Percentiles rank a stretch among this genome's conserved stretches.
phyloP scores from a whole-genome alignment of 2,113 vertebrate species.

The Rissa tridactyla region DNA sequence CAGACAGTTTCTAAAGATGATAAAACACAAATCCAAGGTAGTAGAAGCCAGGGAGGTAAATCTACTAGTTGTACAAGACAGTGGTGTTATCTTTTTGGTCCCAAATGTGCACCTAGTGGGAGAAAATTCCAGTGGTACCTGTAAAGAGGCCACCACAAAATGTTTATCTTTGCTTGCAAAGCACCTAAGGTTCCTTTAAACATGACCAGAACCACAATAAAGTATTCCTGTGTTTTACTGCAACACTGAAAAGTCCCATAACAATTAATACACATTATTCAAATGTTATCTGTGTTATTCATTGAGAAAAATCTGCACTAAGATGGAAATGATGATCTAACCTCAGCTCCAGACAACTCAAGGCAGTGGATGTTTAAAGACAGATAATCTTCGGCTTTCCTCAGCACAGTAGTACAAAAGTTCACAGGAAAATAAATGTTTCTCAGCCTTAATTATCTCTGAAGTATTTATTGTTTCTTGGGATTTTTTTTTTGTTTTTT shows the following conservation, averaged over 20 bases:
- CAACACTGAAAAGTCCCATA: neutral
- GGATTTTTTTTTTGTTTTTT: neutral
- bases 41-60: neutral
- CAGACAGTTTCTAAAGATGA: neutral
- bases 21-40: neutral
- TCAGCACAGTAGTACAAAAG: neutral
- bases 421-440: neutral
- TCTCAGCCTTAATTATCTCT: slow-evolving; percentile 22
- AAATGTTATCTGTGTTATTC: neutral
- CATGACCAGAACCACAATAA: neutral
- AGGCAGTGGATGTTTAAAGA: neutral
- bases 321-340: neutral
- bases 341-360: neutral
- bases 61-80: neutral
- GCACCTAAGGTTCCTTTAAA: neutral
- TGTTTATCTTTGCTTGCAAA: neutral
- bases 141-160: neutral
- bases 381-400: neutral
- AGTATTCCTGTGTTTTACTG: neutral
- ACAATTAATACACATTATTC: neutral
- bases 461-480: neutral
- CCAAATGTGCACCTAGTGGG: neutral
- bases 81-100: neutral
- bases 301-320: neutral
- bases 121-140: neutral